Base-by-base conservation (phyloP, 2,113 vertebrate species). In the Motacilla alba region DNA sequence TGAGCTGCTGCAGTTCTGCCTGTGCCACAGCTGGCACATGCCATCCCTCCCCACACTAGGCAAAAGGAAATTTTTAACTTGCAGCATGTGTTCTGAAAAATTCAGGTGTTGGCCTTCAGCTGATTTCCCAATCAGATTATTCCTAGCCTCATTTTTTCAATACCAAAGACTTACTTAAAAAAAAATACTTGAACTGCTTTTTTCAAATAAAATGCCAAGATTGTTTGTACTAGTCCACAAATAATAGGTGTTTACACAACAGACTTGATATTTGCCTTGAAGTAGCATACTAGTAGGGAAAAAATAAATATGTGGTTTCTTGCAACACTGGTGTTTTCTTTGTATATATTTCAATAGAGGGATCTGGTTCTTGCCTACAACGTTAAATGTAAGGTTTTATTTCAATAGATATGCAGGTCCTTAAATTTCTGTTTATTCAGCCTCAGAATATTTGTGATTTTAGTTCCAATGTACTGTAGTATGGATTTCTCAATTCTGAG, bases 221-320 rank as follows among this genome's bases (percentile, higher is more conserved):
- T 28, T 58, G 35, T 87, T 95, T 94, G 81, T 79, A 74, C 9
- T 87, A 72, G 67, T 64, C 89, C 89, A 78, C 76, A 94, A 81
- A 91, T 87, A 93, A 76, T 62, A 92, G 62, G 11, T 89, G 62
- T 94, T 95, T 94, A 75, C 50, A 84, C 55, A 94, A 85, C 39
- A 72, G 60, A 47, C 46, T 55, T 87, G 66, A 44, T 93, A 75
- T 81, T 95, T 94, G 83, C 77, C 52, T 82, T 78, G 43, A 94
- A 94, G 74, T 91, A 95, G 63, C 62, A 62, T 56, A 39, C 27
- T 70, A 28, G 46, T 44, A 37, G 80, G n/a, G 7, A 47, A 83
- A 82, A 84, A 69, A 44, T 43, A 46, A 89, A 35, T 47, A 49
- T 19, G 3, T 69, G 55, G 81, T 92, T 90, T 59, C 69, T 81